Conservation (phyloP, 2,113 vertebrate genomes). For the Beaufortia kweichowensis region DNA sequence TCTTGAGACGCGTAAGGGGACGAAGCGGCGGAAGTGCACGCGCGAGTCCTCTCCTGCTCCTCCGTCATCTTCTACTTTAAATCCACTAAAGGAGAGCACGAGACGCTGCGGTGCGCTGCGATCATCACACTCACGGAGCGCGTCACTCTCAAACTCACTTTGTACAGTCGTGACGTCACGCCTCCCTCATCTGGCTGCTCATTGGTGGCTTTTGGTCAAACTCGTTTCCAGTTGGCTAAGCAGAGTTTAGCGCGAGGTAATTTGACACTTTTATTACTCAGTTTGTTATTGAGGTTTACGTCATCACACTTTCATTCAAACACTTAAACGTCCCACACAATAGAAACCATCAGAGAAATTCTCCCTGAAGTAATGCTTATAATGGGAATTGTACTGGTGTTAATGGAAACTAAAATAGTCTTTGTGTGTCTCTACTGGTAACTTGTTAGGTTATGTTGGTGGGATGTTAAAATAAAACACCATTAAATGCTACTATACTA, state of each 20-base stretch:
- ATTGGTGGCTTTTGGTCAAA: slow-evolving; percentile 37
- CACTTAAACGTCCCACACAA: no score
- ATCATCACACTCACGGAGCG: slow-evolving; percentile 23
- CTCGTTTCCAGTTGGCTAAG: slow-evolving; percentile 29
- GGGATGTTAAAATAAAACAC: no score
- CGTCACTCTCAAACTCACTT: slow-evolving; percentile 55
- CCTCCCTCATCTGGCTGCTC: slow-evolving; percentile 62
- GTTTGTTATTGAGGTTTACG: background rate
- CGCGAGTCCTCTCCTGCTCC: slow-evolving; percentile 79
- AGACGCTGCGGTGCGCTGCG: background rate
- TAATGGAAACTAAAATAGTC: no score
- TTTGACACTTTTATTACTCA: background rate
- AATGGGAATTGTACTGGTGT: no score
- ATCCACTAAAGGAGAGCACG: background rate
- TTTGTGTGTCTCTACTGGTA: no score
- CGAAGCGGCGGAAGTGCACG: slow-evolving; percentile 84
- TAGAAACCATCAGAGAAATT: no score
- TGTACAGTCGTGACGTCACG: slow-evolving; percentile 60
- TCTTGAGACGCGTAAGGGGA: slow-evolving; percentile 85
- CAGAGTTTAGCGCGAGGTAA: slow-evolving; percentile 33
- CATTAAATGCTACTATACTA: no score
- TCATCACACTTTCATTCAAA: background rate
- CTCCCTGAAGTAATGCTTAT: no score
- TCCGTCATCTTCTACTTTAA: slow-evolving; percentile 80
- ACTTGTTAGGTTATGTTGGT: no score